Base-by-base conservation (phyloP, 2,797 vertebrate genomes). In the Betta splendens region DNA sequence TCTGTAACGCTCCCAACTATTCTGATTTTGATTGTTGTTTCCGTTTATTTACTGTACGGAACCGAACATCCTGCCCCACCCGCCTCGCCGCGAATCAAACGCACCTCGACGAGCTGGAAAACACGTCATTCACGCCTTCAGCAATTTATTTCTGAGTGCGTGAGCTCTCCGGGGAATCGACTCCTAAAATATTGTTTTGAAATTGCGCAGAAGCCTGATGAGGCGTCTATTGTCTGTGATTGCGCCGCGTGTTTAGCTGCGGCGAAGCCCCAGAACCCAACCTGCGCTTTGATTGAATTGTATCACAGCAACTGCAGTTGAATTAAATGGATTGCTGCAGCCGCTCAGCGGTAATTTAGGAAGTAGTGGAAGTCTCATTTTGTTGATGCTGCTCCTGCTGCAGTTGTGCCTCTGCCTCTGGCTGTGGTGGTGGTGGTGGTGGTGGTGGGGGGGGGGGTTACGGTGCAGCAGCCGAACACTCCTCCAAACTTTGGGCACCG, bases 361-460 rank as follows among this genome's bases (percentile, higher is more conserved):
- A 61, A 63, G 51, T 38, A 59, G 56, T 51, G 54, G 73, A 69
- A 50, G 69, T 70, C 63, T 78, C 48, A 68, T 80, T 81, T 60
- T 58, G 52, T 46, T 33, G 38, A 2, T 1, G 6, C 17, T 17
- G 42, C 64, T 68, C 56, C 56, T 70, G 64, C 49, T 21, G 20
- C 16, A 10, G 11, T 11, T 1, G 40, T 21, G 67, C 58, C 44
- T 64, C 23, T 21, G 67, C 58, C 44, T 64, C 23, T 21, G 5
- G 39, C 23, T 5, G 37, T 7, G 40, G 12, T n/a, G 18, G 20
- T 26, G 28, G 29, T 25, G 16, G n/a, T n/a, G n/a, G n/a, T n/a
- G n/a, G n/a, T 3, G 29, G 3, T 4, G 29, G 31, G 31, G 13
- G n/a, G n/a, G n/a, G n/a, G n/a, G n/a, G n/a, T n/a, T n/a, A n/a